A percentile compares a stretch with the other conserved stretches of the same genome.
Evolutionary conservation across 2,888 invertebrate species (phyloP).

Genomic region (Cerastis leucographa): DNA sequence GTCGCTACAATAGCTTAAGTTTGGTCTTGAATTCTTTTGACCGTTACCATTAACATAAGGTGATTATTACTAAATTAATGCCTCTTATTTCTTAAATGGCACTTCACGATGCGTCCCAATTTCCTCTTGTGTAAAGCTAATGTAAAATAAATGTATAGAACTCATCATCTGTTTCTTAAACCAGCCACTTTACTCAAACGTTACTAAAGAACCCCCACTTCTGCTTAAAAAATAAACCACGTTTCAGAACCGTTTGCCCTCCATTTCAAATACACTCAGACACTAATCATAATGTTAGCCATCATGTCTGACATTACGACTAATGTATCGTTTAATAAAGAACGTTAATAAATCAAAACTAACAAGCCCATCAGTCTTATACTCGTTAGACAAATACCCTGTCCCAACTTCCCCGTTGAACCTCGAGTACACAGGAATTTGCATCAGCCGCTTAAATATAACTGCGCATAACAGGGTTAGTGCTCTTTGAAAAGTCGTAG

Average conservation of each 20-base stretch:
- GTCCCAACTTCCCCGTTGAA: conserved; percentile 48
- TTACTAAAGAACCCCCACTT: background rate
- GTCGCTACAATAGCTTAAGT: too few relatives aligned
- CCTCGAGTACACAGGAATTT: conserved; percentile 44
- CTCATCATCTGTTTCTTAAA: conserved; percentile 3
- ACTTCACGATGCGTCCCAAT: background rate
- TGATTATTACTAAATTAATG: background rate
- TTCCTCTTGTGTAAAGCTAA: background rate
- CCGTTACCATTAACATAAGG: background rate
- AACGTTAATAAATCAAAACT: conserved; percentile 50
- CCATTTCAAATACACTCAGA: conserved; percentile 6
- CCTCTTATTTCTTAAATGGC: background rate
- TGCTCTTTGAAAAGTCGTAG: conserved; percentile 60
- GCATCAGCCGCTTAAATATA: conserved; percentile 61
- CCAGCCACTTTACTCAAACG: conserved; percentile 8
- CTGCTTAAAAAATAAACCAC: background rate
- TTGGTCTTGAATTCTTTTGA: background rate
- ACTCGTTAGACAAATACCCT: conserved; percentile 56
- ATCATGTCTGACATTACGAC: conserved; percentile 19
- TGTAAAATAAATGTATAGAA: conserved; percentile 14
- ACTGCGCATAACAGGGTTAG: conserved; percentile 54
- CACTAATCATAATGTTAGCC: conserved; percentile 26
- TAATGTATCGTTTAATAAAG: conserved; percentile 44
- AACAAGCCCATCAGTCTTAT: conserved; percentile 50
- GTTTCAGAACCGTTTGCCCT: background rate